Evolutionary conservation across 2,888 invertebrate genomes (phyloP).

Genomic region (Athalia circularis): DNA sequence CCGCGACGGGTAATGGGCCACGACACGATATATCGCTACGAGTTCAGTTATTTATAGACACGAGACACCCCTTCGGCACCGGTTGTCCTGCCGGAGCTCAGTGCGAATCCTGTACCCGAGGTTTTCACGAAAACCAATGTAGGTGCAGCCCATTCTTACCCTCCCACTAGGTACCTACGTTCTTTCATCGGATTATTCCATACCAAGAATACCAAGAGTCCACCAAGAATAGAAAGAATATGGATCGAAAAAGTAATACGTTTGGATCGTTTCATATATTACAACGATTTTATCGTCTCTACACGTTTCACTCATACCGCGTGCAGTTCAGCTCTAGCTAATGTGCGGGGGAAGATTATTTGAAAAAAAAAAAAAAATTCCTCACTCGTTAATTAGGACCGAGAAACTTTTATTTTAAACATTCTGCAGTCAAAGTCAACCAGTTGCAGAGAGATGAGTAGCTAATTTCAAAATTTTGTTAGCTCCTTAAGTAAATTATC

Average conservation of each 20-base stretch:
- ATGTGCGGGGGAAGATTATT: background rate
- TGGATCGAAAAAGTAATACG: no score
- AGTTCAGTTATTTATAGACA: conserved; percentile 61
- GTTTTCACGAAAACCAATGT: background rate
- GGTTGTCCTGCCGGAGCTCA: conserved; percentile 28
- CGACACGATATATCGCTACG: conserved; percentile 57
- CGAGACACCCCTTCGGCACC: conserved; percentile 41
- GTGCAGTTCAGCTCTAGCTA: no score
- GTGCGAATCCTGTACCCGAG: background rate
- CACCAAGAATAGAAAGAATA: no score
- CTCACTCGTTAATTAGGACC: background rate
- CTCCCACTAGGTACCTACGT: background rate
- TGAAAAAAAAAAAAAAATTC: background rate
- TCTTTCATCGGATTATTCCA: background rate
- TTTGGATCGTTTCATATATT: no score
- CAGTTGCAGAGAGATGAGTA: conserved; percentile 14
- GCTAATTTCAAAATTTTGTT: conserved; percentile 5
- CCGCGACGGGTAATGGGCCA: conserved; percentile 53
- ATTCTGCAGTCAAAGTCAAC: conserved; percentile 3
- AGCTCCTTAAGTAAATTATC: conserved; percentile 34
- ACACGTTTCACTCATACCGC: no score
- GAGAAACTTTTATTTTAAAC: conserved; percentile 2
- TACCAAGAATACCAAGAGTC: no score
- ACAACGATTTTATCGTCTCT: no score
- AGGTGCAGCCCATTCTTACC: background rate